Percentiles rank a stretch among this genome's conserved stretches.
These are phyloP conservation scores for Metallyticus violacea DNA, from an alignment of 2,888 invertebrate species.

Conservation along the genomic window DNA sequence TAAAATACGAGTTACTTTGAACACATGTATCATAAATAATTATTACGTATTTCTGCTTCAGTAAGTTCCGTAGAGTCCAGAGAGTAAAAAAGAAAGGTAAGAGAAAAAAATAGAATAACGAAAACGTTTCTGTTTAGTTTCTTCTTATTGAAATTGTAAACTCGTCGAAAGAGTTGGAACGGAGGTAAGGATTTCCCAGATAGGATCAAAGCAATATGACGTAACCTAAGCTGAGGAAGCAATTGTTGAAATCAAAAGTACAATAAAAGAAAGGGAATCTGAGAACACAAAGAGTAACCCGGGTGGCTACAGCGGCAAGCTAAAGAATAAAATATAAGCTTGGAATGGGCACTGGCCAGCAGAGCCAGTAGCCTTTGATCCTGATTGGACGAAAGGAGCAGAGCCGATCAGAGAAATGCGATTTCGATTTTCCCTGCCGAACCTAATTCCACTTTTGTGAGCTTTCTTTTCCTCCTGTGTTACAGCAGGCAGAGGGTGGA, in stretches of 20 bases:
- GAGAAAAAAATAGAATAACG: slow-evolving; percentile 6
- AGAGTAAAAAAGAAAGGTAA: slow-evolving; percentile 2
- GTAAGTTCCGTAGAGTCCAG: too few relatives aligned
- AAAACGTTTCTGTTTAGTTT: too few relatives aligned
- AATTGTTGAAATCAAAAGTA: neutral
- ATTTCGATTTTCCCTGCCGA: neutral
- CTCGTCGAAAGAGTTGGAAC: too few relatives aligned
- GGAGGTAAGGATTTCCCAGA: neutral
- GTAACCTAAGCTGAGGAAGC: neutral
- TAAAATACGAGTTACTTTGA: too few relatives aligned
- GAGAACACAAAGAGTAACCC: neutral
- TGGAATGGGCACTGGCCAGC: neutral
- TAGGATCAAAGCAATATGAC: neutral
- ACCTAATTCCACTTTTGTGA: neutral
- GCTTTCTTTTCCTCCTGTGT: too few relatives aligned
- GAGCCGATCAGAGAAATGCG: slow-evolving; percentile 14
- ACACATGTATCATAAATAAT: too few relatives aligned
- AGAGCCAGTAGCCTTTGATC: slow-evolving; percentile 21
- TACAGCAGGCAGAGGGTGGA: neutral
- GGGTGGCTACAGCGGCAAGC: neutral
- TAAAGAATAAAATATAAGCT: neutral
- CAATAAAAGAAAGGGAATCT: neutral
- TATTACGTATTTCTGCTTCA: too few relatives aligned
- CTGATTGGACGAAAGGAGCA: slow-evolving; percentile 20
- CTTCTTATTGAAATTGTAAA: too few relatives aligned